Base-by-base conservation (phyloP, 2,113 vertebrate genomes). In the Gopherus evgoodei region DNA sequence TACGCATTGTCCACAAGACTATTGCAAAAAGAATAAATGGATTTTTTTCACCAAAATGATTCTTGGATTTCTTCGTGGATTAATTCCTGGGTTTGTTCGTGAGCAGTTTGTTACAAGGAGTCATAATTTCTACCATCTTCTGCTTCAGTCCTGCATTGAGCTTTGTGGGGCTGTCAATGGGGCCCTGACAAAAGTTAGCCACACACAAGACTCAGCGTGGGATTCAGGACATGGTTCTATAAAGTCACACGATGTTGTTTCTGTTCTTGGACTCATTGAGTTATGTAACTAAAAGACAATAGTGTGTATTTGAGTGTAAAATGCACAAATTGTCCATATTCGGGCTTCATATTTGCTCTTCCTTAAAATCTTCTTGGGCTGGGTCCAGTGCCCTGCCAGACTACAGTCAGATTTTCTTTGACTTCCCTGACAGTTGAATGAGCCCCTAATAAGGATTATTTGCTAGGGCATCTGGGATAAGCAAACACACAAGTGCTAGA, bases 251-350 rank as follows among this genome's bases (percentile, higher is more conserved):
- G 97, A 97, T 97, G 92, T 22, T 95, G 86, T 91, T 94, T 92
- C 97, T 96, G 72, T 92, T 80, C 89, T 88, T 91, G 96, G 96
- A 97, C 95, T 97, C 95, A 93, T 88, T 96, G 93, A 87, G 94
- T 97, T 97, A 97, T 90, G 92, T 96, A 97, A 97, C 96, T 91
- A 7, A 93, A 97, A 96, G 96, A 97, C 96, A 97, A 95, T 97
- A 95, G 95, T 1, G 0, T 89, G 93, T 25, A 89, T 95, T 96
- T 96, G 92, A 95, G 95, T 96, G 95, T 96, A 78, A 78, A 97
- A 97, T 92, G 94, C 93, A 95, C 95, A 96, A 96, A 88, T 85
- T 6, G 0, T 94, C 94, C 65, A 47, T 29, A 47, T 78, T 78
- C 44, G 8, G 25, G 75, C 12, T 76, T 96, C 2, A 0, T 83